Base-by-base conservation (phyloP, 1,140 invertebrate species). In the Leptinotarsa defecta region DNA sequence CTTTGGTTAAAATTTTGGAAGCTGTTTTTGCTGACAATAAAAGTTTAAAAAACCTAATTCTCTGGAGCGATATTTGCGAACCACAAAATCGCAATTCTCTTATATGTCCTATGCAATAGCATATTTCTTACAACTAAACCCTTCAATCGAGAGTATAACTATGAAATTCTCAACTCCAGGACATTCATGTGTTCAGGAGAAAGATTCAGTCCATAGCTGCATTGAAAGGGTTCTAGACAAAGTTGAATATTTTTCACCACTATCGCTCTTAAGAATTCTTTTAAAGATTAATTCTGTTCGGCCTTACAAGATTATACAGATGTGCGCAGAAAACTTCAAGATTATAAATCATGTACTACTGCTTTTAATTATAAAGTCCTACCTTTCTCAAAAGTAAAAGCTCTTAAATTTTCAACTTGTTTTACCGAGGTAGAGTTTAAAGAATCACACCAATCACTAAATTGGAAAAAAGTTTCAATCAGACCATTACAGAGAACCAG, bases 81-180 rank as follows among this genome's bases (percentile, higher is more conserved):
- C 78, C 81, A 4, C 79, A 81, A 79, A 84, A 82, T 77, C 74
- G 63, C 68, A 84, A 83, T 73, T 81, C 76, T 20, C 64, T 82
- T 19, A 79, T 19, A 79, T 83, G 24, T 74, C 77, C 13, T 76
- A 68, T 70, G 78, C 78, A n/a, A 63, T 81, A 13, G 13, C 67
- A 20, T n/a, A 77, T 68, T 79, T 83, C 69, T 65, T 81, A 68
- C 65, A 72, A 65, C 64, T 72, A 5, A 48, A 81, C 68, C 57
- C 74, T 48, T 27, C 75, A 52, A 64, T 83, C 17, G 4, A 69
- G n/a, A 74, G 11, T 13, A 73, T 82, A 34, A 81, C 74, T 22
- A 74, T 82, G 76, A 83, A 83, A 78, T 84, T 77, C 78, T 81
- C 80, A 22, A 72, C 71, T 43, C 77, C 83, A 22, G 82, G 81